Evolutionary conservation across 1,140 invertebrate genomes (phyloP).

Genomic region (Pseudoatta argentina): DNA sequence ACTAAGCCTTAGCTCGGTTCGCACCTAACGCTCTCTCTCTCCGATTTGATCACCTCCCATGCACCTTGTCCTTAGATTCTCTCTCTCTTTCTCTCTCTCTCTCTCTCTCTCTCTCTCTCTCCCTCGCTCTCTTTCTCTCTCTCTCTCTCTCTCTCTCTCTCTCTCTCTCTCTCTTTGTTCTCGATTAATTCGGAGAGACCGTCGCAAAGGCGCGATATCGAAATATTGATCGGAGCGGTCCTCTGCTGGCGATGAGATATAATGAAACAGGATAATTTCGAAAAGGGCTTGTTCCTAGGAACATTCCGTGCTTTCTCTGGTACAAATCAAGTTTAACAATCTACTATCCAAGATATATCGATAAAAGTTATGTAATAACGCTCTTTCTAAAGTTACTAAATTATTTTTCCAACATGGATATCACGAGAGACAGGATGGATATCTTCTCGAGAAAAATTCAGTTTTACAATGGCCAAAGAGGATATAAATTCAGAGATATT

Average conservation of each 20-base stretch:
- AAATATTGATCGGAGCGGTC: slow-evolving; percentile 29
- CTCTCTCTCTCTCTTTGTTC: not conserved
- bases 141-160: not conserved
- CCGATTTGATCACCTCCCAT: slow-evolving; percentile 29
- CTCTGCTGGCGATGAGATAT: not conserved
- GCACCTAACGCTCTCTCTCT: slow-evolving; percentile 38
- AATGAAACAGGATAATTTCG: slow-evolving; percentile 3
- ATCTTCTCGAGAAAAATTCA: not conserved
- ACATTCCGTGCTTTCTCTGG: not conserved
- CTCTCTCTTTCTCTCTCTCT: not conserved
- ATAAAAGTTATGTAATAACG: not conserved
- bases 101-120: not conserved
- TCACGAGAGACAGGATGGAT: not conserved
- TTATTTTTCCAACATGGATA: not conserved
- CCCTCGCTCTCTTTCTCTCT: too few relatives aligned
- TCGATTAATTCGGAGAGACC: slow-evolving; percentile 30
- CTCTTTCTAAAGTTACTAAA: slow-evolving; percentile 5
- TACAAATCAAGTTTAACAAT: not conserved
- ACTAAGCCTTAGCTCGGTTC: slow-evolving; percentile 79
- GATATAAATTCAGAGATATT: not conserved
- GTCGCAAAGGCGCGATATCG: slow-evolving; percentile 3
- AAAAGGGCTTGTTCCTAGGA: not conserved
- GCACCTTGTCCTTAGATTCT: slow-evolving; percentile 30
- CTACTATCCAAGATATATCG: not conserved
- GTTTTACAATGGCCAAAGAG: not conserved